phyloP scores from a whole-genome alignment of 2,888 invertebrate genomes.

The Desoria tigrina region DNA sequence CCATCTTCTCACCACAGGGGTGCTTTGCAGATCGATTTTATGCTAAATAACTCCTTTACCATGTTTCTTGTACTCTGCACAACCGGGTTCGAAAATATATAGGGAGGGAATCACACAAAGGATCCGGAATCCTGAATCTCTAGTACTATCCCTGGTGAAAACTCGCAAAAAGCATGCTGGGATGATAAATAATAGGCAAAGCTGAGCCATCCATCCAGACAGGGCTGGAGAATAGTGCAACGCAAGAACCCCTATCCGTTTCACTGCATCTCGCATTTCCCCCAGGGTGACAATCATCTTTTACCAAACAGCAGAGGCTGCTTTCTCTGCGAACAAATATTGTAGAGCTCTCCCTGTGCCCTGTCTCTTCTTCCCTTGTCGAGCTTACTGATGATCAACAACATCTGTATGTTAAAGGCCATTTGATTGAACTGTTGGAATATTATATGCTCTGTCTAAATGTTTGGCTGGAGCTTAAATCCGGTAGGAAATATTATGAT shows the following conservation, averaged over 20 bases:
- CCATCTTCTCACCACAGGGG: constrained; percentile 42
- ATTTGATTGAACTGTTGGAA: constrained; percentile 3
- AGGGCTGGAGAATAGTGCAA: background rate
- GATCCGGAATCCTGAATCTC: background rate
- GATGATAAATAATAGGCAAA: constrained; percentile 41
- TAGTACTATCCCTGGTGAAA: constrained; percentile 5
- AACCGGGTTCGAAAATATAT: too few species aligned
- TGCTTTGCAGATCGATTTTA: constrained; percentile 52
- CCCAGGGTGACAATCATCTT: constrained; percentile 25
- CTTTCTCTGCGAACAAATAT: too few species aligned
- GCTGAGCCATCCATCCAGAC: constrained; percentile 30
- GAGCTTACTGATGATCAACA: too few species aligned
- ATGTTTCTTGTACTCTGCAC: constrained; percentile 5
- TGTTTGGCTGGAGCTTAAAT: too few species aligned
- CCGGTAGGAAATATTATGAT: too few species aligned
- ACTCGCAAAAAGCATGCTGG: constrained; percentile 29
- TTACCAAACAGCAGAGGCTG: background rate
- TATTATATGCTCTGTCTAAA: too few species aligned
- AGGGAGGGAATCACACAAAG: too few species aligned
- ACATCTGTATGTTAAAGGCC: background rate
- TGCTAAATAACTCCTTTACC: constrained; percentile 50
- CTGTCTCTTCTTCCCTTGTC: background rate
- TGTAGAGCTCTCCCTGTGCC: constrained; percentile 7
- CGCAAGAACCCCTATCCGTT: constrained; percentile 6
- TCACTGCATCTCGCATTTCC: constrained; percentile 2